A percentile compares a stretch with the other conserved stretches of the same genome.
Conservation (phyloP, 1,140 invertebrate species). For the Drosophila miranda region DNA sequence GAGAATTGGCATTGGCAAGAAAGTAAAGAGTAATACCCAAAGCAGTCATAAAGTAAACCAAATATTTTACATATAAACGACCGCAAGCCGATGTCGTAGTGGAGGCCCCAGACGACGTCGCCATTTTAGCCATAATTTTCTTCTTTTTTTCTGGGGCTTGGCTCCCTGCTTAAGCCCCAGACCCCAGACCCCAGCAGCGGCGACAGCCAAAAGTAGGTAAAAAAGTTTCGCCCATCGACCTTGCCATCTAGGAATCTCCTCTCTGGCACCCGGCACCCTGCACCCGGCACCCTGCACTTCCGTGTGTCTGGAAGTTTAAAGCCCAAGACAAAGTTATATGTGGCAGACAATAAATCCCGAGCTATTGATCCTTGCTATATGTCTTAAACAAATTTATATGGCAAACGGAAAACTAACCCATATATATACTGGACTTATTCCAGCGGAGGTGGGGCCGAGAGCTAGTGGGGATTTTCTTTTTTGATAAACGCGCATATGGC, state of each 20-base stretch:
- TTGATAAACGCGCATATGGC: slow-evolving; percentile 76
- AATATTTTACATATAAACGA: slow-evolving; percentile 81
- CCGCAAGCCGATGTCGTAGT: slow-evolving; percentile 68
- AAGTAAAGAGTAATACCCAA: slow-evolving; percentile 79
- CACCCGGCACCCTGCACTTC: slow-evolving; percentile 3
- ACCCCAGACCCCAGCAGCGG: slow-evolving; percentile 10
- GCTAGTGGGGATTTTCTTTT: slow-evolving; percentile 25
- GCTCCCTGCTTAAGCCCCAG: slow-evolving; percentile 47
- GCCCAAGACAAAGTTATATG: slow-evolving; percentile 71
- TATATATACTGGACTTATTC: slow-evolving; percentile 49
- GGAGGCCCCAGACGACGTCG: slow-evolving; percentile 65
- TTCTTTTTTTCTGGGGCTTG: slow-evolving; percentile 21
- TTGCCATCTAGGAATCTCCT: slow-evolving; percentile 38
- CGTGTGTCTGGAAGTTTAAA: slow-evolving; percentile 62
- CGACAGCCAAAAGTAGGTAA: slow-evolving; percentile 72
- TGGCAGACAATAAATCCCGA: slow-evolving; percentile 73
- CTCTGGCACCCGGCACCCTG: neutral
- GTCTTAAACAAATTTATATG: slow-evolving; percentile 79
- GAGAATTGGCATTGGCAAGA: slow-evolving; percentile 71
- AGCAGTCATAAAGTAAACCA: slow-evolving; percentile 79
- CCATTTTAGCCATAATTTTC: slow-evolving; percentile 72
- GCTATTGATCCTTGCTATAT: slow-evolving; percentile 77
- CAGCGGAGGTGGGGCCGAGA: neutral
- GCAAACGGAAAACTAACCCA: slow-evolving; percentile 72
- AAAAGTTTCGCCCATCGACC: slow-evolving; percentile 66